Percentiles rank a stretch among this genome's conserved stretches.
phyloP scores from a whole-genome alignment of 2,113 vertebrate species.

The Cromileptes altivelis region DNA sequence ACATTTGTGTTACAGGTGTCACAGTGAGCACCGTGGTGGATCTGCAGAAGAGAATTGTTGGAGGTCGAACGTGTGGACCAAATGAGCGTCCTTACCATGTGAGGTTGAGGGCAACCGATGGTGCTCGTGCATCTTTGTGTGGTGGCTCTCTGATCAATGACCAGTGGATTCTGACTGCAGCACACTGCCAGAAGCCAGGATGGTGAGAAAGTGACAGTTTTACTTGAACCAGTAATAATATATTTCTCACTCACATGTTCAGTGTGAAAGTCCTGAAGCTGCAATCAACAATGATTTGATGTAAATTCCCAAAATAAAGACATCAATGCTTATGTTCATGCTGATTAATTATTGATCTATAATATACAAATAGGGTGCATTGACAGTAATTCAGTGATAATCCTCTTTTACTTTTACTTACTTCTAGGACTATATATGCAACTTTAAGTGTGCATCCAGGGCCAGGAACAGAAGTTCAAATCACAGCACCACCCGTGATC shows the following conservation, averaged over 20 bases:
- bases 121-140: accelerated
- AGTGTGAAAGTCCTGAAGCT: background rate
- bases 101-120: no score
- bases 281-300: background rate
- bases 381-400: background rate
- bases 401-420: background rate
- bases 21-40: background rate
- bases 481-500: background rate
- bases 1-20: no score
- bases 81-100: no score
- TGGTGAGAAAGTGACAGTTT: background rate
- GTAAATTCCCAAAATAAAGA: background rate
- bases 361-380: background rate
- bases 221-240: background rate
- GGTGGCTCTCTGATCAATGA: no score
- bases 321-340: background rate
- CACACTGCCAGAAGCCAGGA: background rate
- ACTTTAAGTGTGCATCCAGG: background rate
- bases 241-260: no score
- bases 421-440: background rate
- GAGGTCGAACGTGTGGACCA: no score
- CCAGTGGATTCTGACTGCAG: background rate
- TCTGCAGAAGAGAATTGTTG: no score
- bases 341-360: background rate
- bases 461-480: accelerated